phyloP scores from a whole-genome alignment of 23 tunicate genomes.

The Botrylloides violaceus region DNA sequence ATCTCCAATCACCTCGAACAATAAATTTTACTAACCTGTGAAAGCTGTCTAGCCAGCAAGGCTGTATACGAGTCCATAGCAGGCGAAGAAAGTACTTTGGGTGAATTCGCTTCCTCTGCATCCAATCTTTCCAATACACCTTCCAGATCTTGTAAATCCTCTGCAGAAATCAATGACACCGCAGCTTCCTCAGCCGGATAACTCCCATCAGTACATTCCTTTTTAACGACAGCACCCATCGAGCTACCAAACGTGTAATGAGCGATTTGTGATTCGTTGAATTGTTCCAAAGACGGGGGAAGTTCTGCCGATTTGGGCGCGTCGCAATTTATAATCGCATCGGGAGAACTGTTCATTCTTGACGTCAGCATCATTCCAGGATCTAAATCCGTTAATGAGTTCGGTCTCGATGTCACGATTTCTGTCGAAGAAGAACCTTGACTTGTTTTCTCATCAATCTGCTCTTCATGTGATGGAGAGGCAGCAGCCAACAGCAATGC shows the following conservation, averaged over 20 bases:
- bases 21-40: conserved; percentile 22
- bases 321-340: not conserved
- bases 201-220: not conserved
- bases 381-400: not conserved
- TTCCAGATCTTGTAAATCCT: conserved; percentile 46
- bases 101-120: conserved; percentile 14
- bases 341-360: not conserved
- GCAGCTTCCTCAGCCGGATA: not conserved
- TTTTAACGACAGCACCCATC: not conserved
- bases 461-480: not conserved
- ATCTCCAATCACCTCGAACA: too few relatives aligned
- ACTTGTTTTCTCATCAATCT: not conserved
- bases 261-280: conserved; percentile 2
- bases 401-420: not conserved
- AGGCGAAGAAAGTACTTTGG: conserved; percentile 19
- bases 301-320: conserved; percentile 20
- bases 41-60: conserved; percentile 18
- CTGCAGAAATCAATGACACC: conserved; percentile 14
- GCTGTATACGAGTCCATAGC: conserved; percentile 18
- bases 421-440: not conserved
- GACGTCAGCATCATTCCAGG: not conserved
- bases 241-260: conserved; percentile 22
- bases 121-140: conserved; percentile 74
- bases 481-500: conserved; percentile 23
- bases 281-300: conserved; percentile 2